Conservation (phyloP, 2,888 invertebrate genomes). For the Ochlodes sylvanus region DNA sequence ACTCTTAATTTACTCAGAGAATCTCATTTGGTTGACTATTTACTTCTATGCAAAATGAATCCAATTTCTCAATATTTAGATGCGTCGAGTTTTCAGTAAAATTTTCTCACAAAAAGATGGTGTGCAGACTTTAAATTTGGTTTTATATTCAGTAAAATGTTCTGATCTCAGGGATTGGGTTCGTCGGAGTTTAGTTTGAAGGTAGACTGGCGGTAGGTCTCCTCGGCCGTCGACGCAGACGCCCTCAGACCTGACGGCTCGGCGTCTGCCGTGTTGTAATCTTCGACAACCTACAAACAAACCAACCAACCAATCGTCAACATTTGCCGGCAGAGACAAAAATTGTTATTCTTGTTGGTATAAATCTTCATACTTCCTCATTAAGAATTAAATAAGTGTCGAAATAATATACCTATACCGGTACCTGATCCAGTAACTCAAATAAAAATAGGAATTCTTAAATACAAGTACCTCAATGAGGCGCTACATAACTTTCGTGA, state of each 20-base stretch:
- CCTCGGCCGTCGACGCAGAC: slow-evolving; percentile 64
- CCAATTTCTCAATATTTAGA: neutral
- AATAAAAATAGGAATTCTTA: too few relatives aligned
- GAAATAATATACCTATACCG: too few relatives aligned
- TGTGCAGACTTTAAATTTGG: slow-evolving; percentile 19
- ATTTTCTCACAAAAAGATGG: slow-evolving; percentile 4
- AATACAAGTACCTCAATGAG: too few relatives aligned
- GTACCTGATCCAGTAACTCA: too few relatives aligned
- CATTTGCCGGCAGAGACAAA: neutral
- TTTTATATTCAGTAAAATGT: neutral
- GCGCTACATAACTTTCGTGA: too few relatives aligned
- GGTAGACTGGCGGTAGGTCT: slow-evolving; percentile 60
- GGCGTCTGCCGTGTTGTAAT: slow-evolving; percentile 52
- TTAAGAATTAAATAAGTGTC: too few relatives aligned
- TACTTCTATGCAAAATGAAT: neutral
- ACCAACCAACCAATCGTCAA: neutral
- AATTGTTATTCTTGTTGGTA: too few relatives aligned
- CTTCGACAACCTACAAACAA: slow-evolving; percentile 62
- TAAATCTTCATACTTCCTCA: too few relatives aligned
- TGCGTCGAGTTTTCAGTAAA: too few relatives aligned
- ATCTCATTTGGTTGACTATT: neutral
- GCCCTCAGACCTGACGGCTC: slow-evolving; percentile 57
- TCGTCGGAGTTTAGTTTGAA: slow-evolving; percentile 55
- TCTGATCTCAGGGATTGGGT: slow-evolving; percentile 28
- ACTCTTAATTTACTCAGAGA: neutral